Conservation (phyloP, 2,113 vertebrate genomes). For the Pangasianodon gigas region DNA sequence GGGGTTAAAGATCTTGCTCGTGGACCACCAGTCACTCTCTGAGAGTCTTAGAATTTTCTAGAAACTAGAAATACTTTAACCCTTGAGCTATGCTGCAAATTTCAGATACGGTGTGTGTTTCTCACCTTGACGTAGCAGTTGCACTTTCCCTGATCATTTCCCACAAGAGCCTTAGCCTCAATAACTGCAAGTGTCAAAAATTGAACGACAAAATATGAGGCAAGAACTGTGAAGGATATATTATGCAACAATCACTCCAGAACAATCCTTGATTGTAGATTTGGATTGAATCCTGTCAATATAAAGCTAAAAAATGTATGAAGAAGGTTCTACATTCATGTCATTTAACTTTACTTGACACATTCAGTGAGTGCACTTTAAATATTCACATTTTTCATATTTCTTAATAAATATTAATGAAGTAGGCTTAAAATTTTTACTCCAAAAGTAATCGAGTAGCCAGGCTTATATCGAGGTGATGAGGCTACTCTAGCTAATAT, state of each 20-base stretch:
- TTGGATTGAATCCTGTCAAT: neutral
- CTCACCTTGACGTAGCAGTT: constrained; percentile 42
- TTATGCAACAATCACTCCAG: neutral
- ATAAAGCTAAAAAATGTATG: neutral
- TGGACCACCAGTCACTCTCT: neutral
- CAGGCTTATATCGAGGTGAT: neutral
- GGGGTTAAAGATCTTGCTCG: neutral
- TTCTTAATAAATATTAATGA: neutral
- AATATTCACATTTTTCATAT: neutral
- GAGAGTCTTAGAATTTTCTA: neutral
- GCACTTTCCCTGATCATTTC: constrained; percentile 18
- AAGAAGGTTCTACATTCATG: neutral
- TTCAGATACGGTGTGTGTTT: neutral
- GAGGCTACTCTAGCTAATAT: neutral
- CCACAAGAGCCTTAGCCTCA: constrained; percentile 28
- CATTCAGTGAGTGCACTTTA: neutral
- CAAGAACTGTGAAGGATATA: neutral
- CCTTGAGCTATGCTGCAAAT: neutral
- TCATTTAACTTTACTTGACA: neutral
- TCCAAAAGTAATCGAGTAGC: neutral
- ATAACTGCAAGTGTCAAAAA: constrained; percentile 22
- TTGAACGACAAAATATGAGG: neutral
- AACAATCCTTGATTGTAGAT: neutral
- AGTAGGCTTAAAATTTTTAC: neutral
- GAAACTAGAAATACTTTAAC: neutral